Evolutionary conservation across 2,888 invertebrate species (phyloP), one percentile per base, ranked within the genome.

Genomic region (Augochlorella aurata): DNA sequence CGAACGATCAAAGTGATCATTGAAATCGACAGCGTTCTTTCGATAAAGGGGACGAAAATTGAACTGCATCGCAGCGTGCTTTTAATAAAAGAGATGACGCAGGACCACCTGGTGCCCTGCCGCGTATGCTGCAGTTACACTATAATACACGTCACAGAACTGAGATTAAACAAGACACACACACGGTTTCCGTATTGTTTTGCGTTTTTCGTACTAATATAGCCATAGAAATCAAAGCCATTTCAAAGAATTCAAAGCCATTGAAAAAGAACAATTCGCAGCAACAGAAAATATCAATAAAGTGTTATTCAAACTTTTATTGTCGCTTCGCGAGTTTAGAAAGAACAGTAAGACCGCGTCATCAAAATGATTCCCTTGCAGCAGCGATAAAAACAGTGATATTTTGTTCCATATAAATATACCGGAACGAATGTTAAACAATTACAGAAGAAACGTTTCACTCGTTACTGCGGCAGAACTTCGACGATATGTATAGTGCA

Each of bases 61-160:
- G 74, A 73, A 68, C 24, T 47, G n/a, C 45, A 21, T 63, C 68
- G 49, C 68, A 8, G 74, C 29, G 63, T 76, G 74, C 24, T 69
- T 70, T 76, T 79, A 76, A 79, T 79, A 79, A 74, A 79, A 29
- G 74, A 63, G 61, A 70, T 71, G 75, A 71, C 66, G 71, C 50
- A 3, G n/a, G 29, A n/a, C 24, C 76, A 79, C 74, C 78, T 79
- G 76, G 75, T 76, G 76, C 70, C 14, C 54, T 24, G 69, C 58
- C 45, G 21, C 63, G 65, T 38, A 70, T 49, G 47, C 38, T 44
- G 47, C 58, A 72, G 45, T 73, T 67, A n/a, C 12, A 49, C 63
- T 18, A 63, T 67, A 58, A 21, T 49, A 58, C 47, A 66, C 54
- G 38, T 38, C 38, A 10, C 49, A 38, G 45, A 58, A 61, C 45